Conservation (phyloP, 2,113 vertebrate species). For the Cyprinodon variegatus region DNA sequence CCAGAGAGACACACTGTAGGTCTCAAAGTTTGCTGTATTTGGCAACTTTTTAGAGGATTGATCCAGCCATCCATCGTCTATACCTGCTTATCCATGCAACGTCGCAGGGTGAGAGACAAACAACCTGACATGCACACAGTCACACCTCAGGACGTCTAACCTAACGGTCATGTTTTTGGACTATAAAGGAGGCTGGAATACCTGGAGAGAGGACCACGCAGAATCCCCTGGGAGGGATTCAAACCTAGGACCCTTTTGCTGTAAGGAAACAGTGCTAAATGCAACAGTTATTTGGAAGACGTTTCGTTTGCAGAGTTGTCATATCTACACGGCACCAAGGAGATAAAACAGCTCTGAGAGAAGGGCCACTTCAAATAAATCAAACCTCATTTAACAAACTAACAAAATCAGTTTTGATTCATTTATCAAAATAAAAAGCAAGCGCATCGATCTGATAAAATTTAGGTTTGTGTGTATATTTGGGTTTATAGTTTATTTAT, state of each 20-base stretch:
- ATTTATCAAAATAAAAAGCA: no score
- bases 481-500: no score
- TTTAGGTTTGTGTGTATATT: no score
- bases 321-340: conserved; percentile 6
- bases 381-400: not conserved
- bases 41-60: not conserved
- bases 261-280: not conserved
- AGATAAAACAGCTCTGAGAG: not conserved
- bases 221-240: not conserved
- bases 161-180: not conserved
- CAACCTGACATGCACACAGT: not conserved
- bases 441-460: no score
- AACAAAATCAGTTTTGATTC: no score
- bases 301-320: not conserved
- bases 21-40: not conserved
- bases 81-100: not conserved
- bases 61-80: not conserved
- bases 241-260: not conserved
- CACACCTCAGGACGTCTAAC: not conserved
- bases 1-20: not conserved
- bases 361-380: not conserved
- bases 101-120: not conserved
- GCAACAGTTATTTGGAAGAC: conserved; percentile 43
- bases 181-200: not conserved
- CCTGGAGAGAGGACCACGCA: not conserved